A percentile compares a stretch with the other conserved stretches of the same genome.
phyloP scores from a whole-genome alignment of 64 coral and sea anemone species.

The Montipora sp. region DNA sequence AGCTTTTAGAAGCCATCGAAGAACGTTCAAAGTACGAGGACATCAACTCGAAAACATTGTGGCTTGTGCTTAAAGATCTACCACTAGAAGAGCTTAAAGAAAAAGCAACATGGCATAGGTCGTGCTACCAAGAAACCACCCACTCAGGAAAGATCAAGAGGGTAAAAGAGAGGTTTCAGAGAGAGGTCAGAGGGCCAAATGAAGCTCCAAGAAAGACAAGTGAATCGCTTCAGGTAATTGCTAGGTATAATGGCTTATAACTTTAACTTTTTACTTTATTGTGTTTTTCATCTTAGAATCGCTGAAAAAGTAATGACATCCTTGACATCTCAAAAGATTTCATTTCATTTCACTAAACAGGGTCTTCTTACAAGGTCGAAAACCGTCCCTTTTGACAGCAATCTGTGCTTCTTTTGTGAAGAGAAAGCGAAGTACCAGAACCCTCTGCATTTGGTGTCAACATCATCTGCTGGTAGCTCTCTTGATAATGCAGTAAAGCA shows the following conservation, averaged over 20 bases:
- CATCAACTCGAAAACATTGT: constrained; percentile 31
- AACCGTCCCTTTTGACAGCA: constrained; percentile 39
- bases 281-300: background rate
- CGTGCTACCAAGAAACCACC: constrained; percentile 56
- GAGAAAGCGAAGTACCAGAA: constrained; percentile 35
- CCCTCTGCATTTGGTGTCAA: constrained; percentile 19
- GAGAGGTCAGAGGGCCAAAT: constrained; percentile 8
- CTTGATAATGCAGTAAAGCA: too few relatives aligned
- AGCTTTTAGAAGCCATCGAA: constrained; percentile 7
- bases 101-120: constrained; percentile 56
- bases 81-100: constrained; percentile 34
- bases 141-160: constrained; percentile 51
- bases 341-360: constrained; percentile 42
- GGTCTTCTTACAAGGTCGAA: constrained; percentile 44
- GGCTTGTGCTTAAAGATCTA: constrained; percentile 2
- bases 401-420: constrained; percentile 67
- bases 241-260: background rate
- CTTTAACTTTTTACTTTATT: background rate
- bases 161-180: constrained; percentile 40
- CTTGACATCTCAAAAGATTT: constrained; percentile 25
- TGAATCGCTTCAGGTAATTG: background rate
- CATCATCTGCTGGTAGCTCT: too few relatives aligned
- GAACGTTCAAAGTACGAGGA: constrained; percentile 55
- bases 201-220: constrained; percentile 28
- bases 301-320: constrained; percentile 10